These are phyloP conservation scores for Epinotia nisella DNA, from an alignment of 2,888 invertebrate genomes.

Conservation along the genomic window DNA sequence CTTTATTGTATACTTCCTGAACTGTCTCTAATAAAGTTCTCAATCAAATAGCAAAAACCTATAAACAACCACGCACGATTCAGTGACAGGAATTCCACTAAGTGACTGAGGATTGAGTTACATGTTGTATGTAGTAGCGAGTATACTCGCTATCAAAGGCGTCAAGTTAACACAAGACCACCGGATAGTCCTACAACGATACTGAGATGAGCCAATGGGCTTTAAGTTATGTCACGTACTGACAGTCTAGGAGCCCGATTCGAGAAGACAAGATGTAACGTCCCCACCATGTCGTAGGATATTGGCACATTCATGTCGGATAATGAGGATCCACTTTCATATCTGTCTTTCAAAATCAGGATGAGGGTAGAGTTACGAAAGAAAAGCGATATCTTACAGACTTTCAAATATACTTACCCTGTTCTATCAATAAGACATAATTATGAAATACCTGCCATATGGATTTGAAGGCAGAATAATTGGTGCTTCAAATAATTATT, in stretches of 20 bases:
- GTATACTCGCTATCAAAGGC: not conserved
- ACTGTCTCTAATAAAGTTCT: not conserved
- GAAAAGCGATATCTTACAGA: not conserved
- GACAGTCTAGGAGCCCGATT: not conserved
- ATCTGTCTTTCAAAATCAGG: not conserved
- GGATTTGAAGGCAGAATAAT: not conserved
- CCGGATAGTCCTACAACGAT: not conserved
- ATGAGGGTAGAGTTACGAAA: not conserved
- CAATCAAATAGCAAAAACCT: not conserved
- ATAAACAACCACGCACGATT: not conserved
- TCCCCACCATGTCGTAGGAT: too few relatives aligned
- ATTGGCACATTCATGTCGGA: too few relatives aligned
- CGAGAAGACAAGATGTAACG: not conserved
- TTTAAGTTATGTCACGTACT: not conserved
- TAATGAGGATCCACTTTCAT: not conserved
- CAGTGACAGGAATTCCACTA: constrained; percentile 9
- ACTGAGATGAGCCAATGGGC: not conserved
- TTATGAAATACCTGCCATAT: too few relatives aligned
- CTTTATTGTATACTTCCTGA: not conserved
- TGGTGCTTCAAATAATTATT: not conserved
- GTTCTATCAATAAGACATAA: too few relatives aligned
- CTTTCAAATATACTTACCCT: too few relatives aligned
- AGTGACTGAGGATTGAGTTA: constrained; percentile 6
- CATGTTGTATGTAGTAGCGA: not conserved
- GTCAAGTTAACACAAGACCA: not conserved